Evolutionary conservation across 2,888 invertebrate genomes (phyloP).

Genomic region (Branchipolynoe longqiensis): DNA sequence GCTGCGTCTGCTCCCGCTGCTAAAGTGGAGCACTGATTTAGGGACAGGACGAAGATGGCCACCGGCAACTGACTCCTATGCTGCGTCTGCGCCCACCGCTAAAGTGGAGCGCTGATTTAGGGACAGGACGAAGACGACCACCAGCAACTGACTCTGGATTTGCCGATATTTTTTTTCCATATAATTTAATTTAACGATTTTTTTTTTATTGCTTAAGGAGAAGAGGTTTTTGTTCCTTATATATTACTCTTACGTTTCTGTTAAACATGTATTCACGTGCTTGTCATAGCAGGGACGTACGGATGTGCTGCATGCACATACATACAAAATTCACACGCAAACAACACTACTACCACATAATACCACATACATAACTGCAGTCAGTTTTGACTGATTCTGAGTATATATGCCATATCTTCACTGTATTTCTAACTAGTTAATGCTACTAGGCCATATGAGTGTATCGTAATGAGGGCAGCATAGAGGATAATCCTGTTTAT

Average conservation of each 20-base stretch:
- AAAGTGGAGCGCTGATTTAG: background rate
- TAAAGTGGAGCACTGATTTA: no score
- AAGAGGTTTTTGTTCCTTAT: no score
- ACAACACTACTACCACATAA: background rate
- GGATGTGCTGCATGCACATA: constrained; percentile 29
- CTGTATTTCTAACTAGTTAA: constrained; percentile 43
- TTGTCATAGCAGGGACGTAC: constrained; percentile 23
- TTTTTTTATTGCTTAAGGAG: no score
- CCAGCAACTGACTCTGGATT: constrained; percentile 19
- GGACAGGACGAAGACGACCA: constrained; percentile 6
- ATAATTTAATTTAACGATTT: no score
- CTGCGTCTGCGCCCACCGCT: no score
- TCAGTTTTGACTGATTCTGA: constrained; percentile 30
- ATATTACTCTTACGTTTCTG: constrained; percentile 24
- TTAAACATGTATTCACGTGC: constrained; percentile 45
- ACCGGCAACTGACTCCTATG: no score
- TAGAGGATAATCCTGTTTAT: constrained; percentile 49
- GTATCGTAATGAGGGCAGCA: constrained; percentile 60
- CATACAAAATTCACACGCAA: background rate
- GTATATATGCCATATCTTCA: constrained; percentile 60
- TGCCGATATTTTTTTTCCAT: constrained; percentile 10
- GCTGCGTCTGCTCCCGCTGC: no score
- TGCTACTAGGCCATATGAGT: constrained; percentile 54
- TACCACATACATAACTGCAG: constrained; percentile 34
- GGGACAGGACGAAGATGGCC: no score